Base-by-base conservation (phyloP, 2,888 invertebrate genomes). In the Aphidius colemani region DNA sequence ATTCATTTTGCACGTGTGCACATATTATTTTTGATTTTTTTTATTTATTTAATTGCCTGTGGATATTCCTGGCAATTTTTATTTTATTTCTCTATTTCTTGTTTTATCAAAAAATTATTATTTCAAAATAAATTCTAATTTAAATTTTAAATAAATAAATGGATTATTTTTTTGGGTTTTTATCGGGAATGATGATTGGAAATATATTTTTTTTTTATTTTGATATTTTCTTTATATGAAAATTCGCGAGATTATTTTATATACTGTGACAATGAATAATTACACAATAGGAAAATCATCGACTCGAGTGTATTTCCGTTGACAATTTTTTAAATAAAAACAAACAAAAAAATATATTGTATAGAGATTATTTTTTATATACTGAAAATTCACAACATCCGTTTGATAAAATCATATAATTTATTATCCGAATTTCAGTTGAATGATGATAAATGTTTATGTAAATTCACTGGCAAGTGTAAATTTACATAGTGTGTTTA, bases 401-500 rank as follows among this genome's bases (percentile, higher is more conserved):
- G 59, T 53, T 53, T 10, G 18, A 48, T 8, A 46, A 41, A 64
- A 43, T 40, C 3, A 30, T 30, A 55, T 48, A 53, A 39, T 30
- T 64, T 49, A 59, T 53, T 39, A 50, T 55, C 50, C 46, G 46
- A 63, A 60, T 11, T 63, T 60, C 56, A 56, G 51, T 50, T 10
- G 40, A 46, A 51, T 44, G 13, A 11, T 18, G 53, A 60, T 60
- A 60, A 60, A 60, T 60, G 44, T 60, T 60, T 61, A 61, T 61
- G 10, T 30, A 30, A 30, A 30, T 30, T 30, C 5, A 30, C 30
- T 30, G 5, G 30, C 30, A 30, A 41, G 40, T 53, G 11, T n/a
- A 18, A 53, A 48, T 50, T 62, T 67, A 59, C 65, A 50, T 58
- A 30, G 41, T 40, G 9, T 61, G 48, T 56, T 64, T 61, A n/a